Evolutionary conservation across 2,888 invertebrate species (phyloP).

Genomic region (Netelia virgata): DNA sequence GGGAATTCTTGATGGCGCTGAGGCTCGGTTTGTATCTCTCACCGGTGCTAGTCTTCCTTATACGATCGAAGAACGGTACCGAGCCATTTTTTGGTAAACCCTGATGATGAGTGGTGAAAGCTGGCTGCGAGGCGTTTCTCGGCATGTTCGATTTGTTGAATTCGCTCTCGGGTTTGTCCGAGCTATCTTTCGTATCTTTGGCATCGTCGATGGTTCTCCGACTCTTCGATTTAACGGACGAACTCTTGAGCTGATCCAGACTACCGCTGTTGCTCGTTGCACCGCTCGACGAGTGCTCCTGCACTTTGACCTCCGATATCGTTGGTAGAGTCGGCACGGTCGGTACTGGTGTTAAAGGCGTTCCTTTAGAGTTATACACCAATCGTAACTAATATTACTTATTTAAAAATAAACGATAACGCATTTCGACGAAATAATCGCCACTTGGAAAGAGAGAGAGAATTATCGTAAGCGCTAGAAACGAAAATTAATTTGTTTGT

Average conservation of each 20-base stretch:
- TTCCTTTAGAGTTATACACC: conserved; percentile 84
- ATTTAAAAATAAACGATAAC: conserved; percentile 3
- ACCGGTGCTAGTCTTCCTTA: conserved; percentile 93
- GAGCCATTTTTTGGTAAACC: conserved; percentile 95
- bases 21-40: conserved; percentile 94
- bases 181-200: conserved; percentile 76
- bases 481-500: too few species aligned
- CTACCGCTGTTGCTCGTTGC: conserved; percentile 86
- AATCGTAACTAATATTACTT: conserved; percentile 60
- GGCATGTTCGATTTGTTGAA: conserved; percentile 87
- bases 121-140: conserved; percentile 95
- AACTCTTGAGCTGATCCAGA: conserved; percentile 81
- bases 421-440: neutral
- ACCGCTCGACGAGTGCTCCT: conserved; percentile 87
- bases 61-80: conserved; percentile 95
- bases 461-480: neutral
- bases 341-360: conserved; percentile 92
- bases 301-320: conserved; percentile 93
- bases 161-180: conserved; percentile 80
- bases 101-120: conserved; percentile 91
- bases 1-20: conserved; percentile 92
- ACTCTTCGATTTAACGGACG: conserved; percentile 79
- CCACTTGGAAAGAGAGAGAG: neutral
- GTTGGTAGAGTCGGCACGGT: conserved; percentile 95
- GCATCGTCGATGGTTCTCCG: conserved; percentile 84